phyloP scores from a whole-genome alignment of 2,888 invertebrate species.

The Andrena haemorrhoa region DNA sequence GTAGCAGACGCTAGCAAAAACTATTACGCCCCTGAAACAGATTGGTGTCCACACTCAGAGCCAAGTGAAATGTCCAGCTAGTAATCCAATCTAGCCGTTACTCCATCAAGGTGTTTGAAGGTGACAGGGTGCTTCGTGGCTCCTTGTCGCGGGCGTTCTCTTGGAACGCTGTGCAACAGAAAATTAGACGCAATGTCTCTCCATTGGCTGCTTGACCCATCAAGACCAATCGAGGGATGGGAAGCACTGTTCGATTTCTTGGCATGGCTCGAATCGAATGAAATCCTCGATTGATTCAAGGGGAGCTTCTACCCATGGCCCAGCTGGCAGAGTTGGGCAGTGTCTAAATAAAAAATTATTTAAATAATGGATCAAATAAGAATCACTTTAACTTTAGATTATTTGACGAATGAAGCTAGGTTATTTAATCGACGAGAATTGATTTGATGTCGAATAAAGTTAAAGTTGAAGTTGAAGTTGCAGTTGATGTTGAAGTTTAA shows the following conservation, averaged over 20 bases:
- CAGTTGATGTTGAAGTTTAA: no score
- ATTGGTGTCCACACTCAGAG: constrained; percentile 17
- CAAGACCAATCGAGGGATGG: neutral
- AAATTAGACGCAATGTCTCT: constrained; percentile 1
- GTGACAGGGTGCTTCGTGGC: constrained; percentile 6
- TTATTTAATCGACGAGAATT: no score
- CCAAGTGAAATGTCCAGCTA: neutral
- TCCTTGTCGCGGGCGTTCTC: constrained; percentile 13
- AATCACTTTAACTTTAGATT: no score
- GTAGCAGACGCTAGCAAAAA: neutral
- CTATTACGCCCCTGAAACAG: constrained; percentile 9
- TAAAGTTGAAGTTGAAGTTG: no score
- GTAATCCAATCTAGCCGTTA: constrained; percentile 46
- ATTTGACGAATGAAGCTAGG: no score
- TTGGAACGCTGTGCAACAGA: neutral
- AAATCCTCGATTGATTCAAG: neutral
- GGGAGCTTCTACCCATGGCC: neutral
- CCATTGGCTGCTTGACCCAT: neutral
- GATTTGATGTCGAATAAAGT: no score
- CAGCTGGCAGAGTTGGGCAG: no score
- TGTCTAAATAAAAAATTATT: no score
- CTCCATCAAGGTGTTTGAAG: constrained; percentile 23
- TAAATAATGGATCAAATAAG: no score
- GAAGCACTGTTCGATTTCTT: neutral
- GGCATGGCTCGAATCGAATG: neutral